Evolutionary conservation across 2,888 invertebrate species (phyloP).

Genomic region (Callinectes sapidus): DNA sequence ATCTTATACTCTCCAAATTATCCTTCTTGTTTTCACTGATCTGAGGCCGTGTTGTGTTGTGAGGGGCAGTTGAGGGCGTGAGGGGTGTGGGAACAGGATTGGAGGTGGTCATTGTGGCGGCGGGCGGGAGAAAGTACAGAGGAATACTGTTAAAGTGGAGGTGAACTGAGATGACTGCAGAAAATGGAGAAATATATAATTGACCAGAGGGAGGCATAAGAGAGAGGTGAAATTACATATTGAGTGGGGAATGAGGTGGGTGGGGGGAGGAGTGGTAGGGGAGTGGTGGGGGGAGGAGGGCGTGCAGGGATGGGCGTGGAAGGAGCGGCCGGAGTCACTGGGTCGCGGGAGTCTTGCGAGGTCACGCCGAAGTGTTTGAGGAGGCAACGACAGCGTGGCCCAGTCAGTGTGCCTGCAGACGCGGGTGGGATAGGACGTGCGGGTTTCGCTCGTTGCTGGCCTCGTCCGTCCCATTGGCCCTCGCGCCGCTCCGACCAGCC

Average conservation of each 20-base stretch:
- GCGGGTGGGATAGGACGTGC: conserved; percentile 52
- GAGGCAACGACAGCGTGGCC: conserved; percentile 2
- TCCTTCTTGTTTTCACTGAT: not conserved
- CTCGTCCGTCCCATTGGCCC: not conserved
- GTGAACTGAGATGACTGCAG: not conserved
- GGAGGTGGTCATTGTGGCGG: not conserved
- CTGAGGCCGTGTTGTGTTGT: not conserved
- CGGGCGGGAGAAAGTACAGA: not conserved
- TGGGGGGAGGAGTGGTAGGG: not conserved
- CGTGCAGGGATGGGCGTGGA: not conserved
- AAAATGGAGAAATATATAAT: not conserved
- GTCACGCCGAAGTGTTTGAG: not conserved
- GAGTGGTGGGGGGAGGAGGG: not conserved
- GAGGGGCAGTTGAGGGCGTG: not conserved
- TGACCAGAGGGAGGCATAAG: not conserved
- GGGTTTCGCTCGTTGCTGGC: conserved; percentile 36
- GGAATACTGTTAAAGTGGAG: not conserved
- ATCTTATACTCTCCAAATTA: not conserved
- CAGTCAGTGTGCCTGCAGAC: conserved; percentile 54
- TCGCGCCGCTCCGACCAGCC: not conserved
- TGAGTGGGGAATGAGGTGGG: not conserved
- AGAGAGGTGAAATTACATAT: not conserved
- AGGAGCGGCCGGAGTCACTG: not conserved
- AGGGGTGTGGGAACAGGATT: not conserved
- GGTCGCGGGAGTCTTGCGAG: not conserved